Percentiles rank a stretch among this genome's conserved stretches.
These are phyloP conservation scores for Heteromormyrus szaboi DNA, from an alignment of 2,797 vertebrate genomes.

Conservation along the genomic window DNA sequence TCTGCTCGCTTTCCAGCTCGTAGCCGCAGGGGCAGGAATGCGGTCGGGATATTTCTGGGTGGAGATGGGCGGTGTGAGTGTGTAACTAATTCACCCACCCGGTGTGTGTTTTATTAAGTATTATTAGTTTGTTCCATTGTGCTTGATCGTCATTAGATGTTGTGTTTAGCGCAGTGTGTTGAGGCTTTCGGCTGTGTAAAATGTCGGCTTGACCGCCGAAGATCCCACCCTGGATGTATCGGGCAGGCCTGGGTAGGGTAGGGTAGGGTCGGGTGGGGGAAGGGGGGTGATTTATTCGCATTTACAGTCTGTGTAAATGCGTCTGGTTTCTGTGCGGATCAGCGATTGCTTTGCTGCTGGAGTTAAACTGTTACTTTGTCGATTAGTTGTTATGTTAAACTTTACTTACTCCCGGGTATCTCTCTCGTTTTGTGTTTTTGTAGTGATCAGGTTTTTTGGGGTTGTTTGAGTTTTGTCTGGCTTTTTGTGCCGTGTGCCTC, in stretches of 20 bases:
- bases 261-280: background rate
- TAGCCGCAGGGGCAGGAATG: background rate
- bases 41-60: conserved; percentile 11
- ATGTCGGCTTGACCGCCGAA: background rate
- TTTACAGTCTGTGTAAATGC: background rate
- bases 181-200: background rate
- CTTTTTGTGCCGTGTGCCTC: background rate
- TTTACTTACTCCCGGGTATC: background rate
- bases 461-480: background rate
- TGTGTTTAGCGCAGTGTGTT: background rate
- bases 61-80: background rate
- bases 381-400: background rate
- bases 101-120: background rate
- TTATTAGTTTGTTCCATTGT: background rate
- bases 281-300: background rate
- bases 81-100: background rate
- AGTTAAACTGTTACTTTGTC: background rate
- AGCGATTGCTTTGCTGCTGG: background rate
- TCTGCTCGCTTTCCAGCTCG: background rate
- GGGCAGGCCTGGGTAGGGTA: background rate
- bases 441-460: too few relatives aligned
- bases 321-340: background rate
- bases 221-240: background rate
- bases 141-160: background rate
- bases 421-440: background rate